These are phyloP conservation scores for Enteromius unitaeniatus DNA, from an alignment of 2,797 vertebrate species.

Conservation along the genomic window DNA sequence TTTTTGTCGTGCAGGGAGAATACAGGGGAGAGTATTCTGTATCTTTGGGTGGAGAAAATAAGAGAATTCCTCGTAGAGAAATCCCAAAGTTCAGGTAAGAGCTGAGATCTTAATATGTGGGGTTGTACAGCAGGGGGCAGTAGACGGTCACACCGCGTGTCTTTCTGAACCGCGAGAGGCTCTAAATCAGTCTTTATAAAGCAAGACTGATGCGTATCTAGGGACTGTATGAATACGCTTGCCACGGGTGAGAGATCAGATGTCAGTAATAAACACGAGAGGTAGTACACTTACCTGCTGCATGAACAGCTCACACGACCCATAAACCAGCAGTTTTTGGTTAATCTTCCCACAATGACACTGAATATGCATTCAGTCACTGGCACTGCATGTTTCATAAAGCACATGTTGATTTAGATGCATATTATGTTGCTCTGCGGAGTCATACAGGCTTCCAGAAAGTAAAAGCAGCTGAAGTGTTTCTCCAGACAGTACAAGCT, in stretches of 20 bases:
- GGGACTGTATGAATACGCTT: background rate
- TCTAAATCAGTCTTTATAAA: background rate
- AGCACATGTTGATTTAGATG: background rate
- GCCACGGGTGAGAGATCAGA: background rate
- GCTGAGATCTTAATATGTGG: background rate
- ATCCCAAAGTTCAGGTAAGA: slow-evolving; percentile 86
- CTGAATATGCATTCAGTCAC: background rate
- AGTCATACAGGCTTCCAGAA: background rate
- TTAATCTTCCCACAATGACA: background rate
- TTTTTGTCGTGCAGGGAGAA: slow-evolving; percentile 81
- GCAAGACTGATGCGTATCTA: background rate
- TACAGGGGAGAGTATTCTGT: slow-evolving; percentile 91
- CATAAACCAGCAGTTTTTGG: no score
- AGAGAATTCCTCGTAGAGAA: slow-evolving; percentile 88
- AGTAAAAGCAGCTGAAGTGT: background rate
- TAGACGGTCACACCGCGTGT: background rate
- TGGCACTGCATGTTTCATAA: no score
- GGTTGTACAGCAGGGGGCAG: slow-evolving; percentile 19
- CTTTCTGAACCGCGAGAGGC: background rate
- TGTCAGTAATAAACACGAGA: background rate
- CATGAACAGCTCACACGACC: background rate
- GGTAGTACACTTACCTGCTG: background rate
- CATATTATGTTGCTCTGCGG: background rate
- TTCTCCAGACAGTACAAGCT: background rate
- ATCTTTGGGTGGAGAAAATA: slow-evolving; percentile 94